A percentile compares a stretch with the other conserved stretches of the same genome.
These are phyloP conservation scores for Acipenser ruthenus DNA, from an alignment of 2,797 vertebrate genomes.

Conservation along the genomic window DNA sequence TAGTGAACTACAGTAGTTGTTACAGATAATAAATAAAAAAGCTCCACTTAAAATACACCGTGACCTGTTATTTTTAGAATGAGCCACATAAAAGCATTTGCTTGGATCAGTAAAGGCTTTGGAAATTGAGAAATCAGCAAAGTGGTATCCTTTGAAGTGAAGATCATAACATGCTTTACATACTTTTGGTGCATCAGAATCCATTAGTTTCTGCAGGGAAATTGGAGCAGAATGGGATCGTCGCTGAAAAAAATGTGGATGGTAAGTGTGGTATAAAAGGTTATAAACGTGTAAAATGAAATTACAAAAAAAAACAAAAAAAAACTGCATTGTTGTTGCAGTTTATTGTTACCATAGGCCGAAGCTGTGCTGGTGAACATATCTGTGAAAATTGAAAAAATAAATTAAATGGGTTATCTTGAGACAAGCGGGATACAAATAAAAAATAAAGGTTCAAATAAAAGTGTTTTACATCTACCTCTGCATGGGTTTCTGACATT, in stretches of 20 bases:
- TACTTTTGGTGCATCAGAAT: slow-evolving; percentile 60
- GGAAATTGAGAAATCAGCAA: too few relatives aligned
- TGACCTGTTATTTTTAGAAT: too few relatives aligned
- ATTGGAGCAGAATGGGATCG: slow-evolving; percentile 49
- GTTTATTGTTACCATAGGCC: slow-evolving; percentile 60
- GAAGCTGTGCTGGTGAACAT: slow-evolving; percentile 80
- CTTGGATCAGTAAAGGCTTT: too few relatives aligned
- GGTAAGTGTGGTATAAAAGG: slow-evolving; percentile 3
- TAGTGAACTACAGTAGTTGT: too few relatives aligned
- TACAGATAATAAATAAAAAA: too few relatives aligned
- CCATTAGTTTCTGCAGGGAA: slow-evolving; percentile 40
- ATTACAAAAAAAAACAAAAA: slow-evolving; percentile 14
- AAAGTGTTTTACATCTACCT: slow-evolving; percentile 54
- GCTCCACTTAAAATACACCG: too few relatives aligned
- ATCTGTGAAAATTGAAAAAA: slow-evolving; percentile 58
- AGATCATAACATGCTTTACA: slow-evolving; percentile 22
- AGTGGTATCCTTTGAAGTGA: too few relatives aligned
- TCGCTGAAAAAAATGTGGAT: slow-evolving; percentile 36
- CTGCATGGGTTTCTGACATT: slow-evolving; percentile 54
- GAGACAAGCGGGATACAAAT: neutral
- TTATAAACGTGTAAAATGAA: slow-evolving; percentile 9
- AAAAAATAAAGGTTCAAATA: neutral
- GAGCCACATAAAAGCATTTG: too few relatives aligned
- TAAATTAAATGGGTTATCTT: slow-evolving; percentile 8
- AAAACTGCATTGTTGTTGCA: slow-evolving; percentile 23